Evolutionary conservation across 2,888 invertebrate species (phyloP), one percentile per base, ranked within the genome.

Genomic region (Candidula unifasciata): DNA sequence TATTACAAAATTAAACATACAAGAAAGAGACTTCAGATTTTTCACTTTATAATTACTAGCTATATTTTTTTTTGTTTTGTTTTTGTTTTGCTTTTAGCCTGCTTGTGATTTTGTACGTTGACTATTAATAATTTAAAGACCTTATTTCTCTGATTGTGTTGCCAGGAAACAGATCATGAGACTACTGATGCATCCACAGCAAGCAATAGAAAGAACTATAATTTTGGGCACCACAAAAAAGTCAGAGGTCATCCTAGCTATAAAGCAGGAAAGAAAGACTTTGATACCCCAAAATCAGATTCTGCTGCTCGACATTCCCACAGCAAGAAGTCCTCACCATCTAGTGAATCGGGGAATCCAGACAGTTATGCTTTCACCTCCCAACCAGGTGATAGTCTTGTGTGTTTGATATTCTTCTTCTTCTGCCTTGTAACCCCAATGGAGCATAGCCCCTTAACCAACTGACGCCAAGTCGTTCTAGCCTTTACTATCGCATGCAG

Each of bases 81-180:
- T 6, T 6, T 44, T 6, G 6, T 13, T 44, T 44, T 44, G 44
- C 13, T 6, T 44, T 44, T 44, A 44, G 44, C 8, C 13, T 44
- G 13, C 8, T 44, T 44, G 44, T 44, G 44, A 13, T 44, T 44
- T 44, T 13, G 13, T 44, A 44, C 6, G 6, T 44, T 44, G 44
- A 44, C 44, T 18, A 16, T 60, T 60, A 60, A 60, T 5, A 66
- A n/a, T 27, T 44, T 44, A 13, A 8, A 27, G 27, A 66, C 66
- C 24, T 66, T 3, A 24, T 66, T 27, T 66, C 10, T 66, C n/a
- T 66, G 24, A 37, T 37, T 16, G 44, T 52, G 3, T 52, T 52
- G 24, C 13, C 64, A 82, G 82, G 82, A 82, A 76, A 82, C 82
- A 27, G 81, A 81, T 57, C 71, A 73, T 35, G 82, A 82, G 52